Evolutionary conservation across 2,113 vertebrate genomes (phyloP).

Genomic region (Panthera uncia): DNA sequence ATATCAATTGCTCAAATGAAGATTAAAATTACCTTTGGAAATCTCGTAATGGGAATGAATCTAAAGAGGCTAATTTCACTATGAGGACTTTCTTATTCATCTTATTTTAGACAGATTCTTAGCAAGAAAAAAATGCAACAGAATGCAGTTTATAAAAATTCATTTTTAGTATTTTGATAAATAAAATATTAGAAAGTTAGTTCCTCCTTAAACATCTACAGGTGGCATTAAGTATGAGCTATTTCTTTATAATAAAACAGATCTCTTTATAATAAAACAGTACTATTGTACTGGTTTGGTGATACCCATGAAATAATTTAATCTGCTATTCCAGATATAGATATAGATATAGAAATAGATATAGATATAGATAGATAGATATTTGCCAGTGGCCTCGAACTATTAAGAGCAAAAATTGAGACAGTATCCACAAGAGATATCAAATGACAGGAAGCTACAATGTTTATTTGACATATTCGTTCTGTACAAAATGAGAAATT

Average conservation of each 20-base stretch:
- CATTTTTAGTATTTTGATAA: neutral
- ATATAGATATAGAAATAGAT: neutral
- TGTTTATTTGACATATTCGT: neutral
- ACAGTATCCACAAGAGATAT: neutral
- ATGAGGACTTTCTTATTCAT: neutral
- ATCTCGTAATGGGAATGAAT: neutral
- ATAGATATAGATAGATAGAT: neutral
- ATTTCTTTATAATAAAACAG: neutral
- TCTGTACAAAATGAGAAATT: neutral
- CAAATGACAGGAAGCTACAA: neutral
- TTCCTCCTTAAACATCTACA: neutral
- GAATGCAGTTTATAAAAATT: neutral
- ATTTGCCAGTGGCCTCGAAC: neutral
- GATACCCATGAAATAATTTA: neutral
- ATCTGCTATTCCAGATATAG: neutral
- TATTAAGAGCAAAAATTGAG: neutral
- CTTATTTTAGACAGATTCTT: neutral
- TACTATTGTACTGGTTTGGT: neutral
- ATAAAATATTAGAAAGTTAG: neutral
- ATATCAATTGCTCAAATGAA: neutral
- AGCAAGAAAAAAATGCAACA: neutral
- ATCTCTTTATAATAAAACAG: neutral
- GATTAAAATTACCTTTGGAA: neutral
- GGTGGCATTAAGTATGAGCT: neutral
- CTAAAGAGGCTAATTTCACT: neutral